Evolutionary conservation across 2,888 invertebrate genomes (phyloP), one percentile per base, ranked within the genome.

Genomic region (Polietes domitor): DNA sequence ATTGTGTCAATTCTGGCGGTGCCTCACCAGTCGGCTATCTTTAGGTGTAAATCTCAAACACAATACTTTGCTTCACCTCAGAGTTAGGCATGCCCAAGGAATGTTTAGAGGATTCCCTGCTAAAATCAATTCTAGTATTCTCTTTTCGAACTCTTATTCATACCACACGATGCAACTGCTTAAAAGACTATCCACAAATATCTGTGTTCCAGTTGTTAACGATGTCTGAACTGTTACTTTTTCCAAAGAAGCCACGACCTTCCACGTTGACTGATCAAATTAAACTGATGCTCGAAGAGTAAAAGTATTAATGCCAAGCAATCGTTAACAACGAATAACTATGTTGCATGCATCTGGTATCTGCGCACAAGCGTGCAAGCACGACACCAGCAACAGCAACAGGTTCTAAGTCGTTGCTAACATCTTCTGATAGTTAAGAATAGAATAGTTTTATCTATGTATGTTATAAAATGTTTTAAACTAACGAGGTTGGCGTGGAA

Each of bases 201-300:
- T 4, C 2, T 53, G 21, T 53, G 5, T 53, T 21, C 17, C 21
- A 21, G 10, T 50, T 17, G 17, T n/a, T 9, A 17, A 61, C 28
- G 53, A 58, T 15, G 26, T 7, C 41, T 61, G 47, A 26, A 26
- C 37, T 28, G 50, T 28, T 41, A 37, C 3, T 17, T 71, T 9
- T 70, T 65, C 47, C 41, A 37, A 68, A 72, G 41, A 10, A 50
- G 43, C n/a, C n/a, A 77, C 85, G 90, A 89, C 90, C 89, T 87
- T 86, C 86, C 88, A 87, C 89, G 88, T 86, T 86, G 89, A 87
- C 86, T 86, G 89, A 87, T 88, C 89, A 89, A 89, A 87, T 87
- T 86, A 86, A 88, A 90, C 90, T 90, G 89, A 85, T 82, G 85
- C 76, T 80, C 65, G 80, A 85, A 72, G 77, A 68, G 82, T 79